Percentiles rank a stretch among this genome's conserved stretches.
Evolutionary conservation across 2,113 vertebrate genomes (phyloP).

Genomic region (Lagenorhynchus albirostris): DNA sequence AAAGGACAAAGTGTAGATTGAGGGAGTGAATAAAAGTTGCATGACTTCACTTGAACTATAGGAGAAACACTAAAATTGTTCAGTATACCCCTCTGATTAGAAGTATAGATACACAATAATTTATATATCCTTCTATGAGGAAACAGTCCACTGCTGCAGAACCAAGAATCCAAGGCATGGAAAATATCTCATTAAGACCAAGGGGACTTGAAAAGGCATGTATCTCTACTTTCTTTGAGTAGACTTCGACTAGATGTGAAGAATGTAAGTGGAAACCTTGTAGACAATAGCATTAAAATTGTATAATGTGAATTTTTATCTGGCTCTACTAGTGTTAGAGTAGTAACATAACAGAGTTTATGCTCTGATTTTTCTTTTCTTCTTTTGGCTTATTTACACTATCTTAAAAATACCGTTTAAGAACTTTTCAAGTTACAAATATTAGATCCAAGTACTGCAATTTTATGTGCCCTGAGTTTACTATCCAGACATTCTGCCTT

Average conservation of each 20-base stretch:
- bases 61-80: not conserved
- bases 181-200: slow-evolving; percentile 35
- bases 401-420: not conserved
- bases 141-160: not conserved
- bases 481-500: not conserved
- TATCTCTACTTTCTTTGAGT: not conserved
- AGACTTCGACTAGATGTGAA: not conserved
- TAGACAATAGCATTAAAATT: slow-evolving; percentile 34
- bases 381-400: not conserved
- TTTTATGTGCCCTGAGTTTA: not conserved
- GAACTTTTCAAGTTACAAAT: not conserved
- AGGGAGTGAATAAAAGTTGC: not conserved
- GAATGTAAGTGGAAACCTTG: not conserved
- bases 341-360: not conserved
- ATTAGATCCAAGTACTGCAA: not conserved
- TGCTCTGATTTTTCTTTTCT: slow-evolving; percentile 36
- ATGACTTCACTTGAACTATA: not conserved
- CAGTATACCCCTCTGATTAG: not conserved
- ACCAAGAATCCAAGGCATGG: not conserved
- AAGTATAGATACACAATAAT: not conserved
- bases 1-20: not conserved
- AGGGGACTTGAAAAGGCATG: slow-evolving; percentile 1
- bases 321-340: not conserved
- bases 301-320: slow-evolving; percentile 10
- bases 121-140: not conserved